Evolutionary conservation across 2,113 vertebrate species (phyloP).

Genomic region (Catharus fuscescens): DNA sequence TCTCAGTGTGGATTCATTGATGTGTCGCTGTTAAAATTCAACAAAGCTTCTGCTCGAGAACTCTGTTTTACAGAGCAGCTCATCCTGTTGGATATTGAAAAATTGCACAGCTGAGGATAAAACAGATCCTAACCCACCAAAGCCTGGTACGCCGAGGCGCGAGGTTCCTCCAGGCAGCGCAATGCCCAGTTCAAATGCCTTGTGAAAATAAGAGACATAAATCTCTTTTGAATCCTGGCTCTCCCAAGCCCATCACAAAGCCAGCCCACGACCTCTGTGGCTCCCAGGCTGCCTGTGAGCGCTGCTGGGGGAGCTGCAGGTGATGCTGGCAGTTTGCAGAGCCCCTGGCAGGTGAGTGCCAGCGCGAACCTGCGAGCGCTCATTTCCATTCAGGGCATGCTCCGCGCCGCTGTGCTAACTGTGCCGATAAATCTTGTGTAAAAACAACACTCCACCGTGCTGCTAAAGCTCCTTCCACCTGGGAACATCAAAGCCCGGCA

Average conservation of each 20-base stretch:
- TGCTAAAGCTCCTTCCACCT: background rate
- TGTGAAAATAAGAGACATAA: background rate
- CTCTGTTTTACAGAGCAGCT: background rate
- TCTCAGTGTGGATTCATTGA: background rate
- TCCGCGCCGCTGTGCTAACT: constrained; percentile 6
- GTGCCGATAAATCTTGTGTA: constrained; percentile 50
- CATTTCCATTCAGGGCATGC: constrained; percentile 47
- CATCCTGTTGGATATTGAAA: background rate
- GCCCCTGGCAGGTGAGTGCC: background rate
- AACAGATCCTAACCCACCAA: background rate
- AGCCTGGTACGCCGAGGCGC: accelerated
- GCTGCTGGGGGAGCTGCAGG: too few species aligned
- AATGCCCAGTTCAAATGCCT: background rate
- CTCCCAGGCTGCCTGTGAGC: background rate
- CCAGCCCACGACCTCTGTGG: accelerated
- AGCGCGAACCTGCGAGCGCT: background rate
- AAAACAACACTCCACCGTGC: constrained; percentile 43
- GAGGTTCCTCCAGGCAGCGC: constrained; percentile 11
- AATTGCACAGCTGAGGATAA: background rate
- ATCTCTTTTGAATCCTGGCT: constrained; percentile 8
- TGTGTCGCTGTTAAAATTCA: background rate
- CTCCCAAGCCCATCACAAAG: background rate
- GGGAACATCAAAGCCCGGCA: constrained; percentile 23
- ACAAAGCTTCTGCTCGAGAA: background rate
- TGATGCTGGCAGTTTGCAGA: background rate